A percentile compares a stretch with the other conserved stretches of the same genome.
Evolutionary conservation across 1,140 invertebrate genomes (phyloP).

Genomic region (Tetragonula clypearis): DNA sequence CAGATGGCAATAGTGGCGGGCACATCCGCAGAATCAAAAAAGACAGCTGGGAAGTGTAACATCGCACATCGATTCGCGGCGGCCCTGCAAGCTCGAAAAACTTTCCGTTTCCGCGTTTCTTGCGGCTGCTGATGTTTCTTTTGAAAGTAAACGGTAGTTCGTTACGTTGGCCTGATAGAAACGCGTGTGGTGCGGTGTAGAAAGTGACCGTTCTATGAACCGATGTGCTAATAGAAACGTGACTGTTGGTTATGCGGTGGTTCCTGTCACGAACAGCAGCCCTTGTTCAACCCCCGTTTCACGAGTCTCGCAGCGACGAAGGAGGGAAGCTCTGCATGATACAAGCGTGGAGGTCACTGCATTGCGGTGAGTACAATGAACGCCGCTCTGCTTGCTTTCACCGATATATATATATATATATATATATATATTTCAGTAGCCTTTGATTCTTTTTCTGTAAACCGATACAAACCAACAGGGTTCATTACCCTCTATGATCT

Average conservation of each 20-base stretch:
- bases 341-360: constrained; percentile 68
- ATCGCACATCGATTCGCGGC: constrained; percentile 77
- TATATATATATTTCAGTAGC: constrained; percentile 10
- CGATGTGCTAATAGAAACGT: constrained; percentile 59
- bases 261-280: constrained; percentile 67
- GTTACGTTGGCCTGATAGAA: constrained; percentile 20
- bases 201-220: constrained; percentile 53
- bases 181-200: constrained; percentile 53
- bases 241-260: constrained; percentile 71
- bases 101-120: constrained; percentile 58
- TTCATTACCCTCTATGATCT: constrained; percentile 44
- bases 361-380: constrained; percentile 72
- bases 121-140: constrained; percentile 19
- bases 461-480: constrained; percentile 28
- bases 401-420: constrained; percentile 7
- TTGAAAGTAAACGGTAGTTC: constrained; percentile 5
- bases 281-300: constrained; percentile 70
- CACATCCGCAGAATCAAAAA: constrained; percentile 78
- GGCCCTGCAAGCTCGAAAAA: constrained; percentile 67
- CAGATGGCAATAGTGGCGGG: constrained; percentile 62
- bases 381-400: not conserved
- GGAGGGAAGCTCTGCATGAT: constrained; percentile 67
- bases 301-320: constrained; percentile 60
- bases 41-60: constrained; percentile 77
- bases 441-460: not conserved